phyloP scores from a whole-genome alignment of 1,140 invertebrate genomes.

The Condylostylus longicornis region DNA sequence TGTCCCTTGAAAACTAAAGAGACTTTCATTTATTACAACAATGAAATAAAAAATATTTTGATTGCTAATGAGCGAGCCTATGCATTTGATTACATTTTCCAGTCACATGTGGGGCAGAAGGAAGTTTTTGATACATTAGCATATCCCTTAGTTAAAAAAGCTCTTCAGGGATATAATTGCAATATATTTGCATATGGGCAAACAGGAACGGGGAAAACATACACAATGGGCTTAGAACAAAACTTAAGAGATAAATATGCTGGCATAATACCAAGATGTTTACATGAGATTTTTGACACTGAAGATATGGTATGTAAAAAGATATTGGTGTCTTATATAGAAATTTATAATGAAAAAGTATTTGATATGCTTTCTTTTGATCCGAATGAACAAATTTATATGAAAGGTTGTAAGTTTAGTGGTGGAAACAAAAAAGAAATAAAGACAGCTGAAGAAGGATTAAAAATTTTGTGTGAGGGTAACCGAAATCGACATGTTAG shows the following conservation, averaged over 20 bases:
- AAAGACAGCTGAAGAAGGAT: constrained; percentile 69
- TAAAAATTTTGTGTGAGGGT: constrained; percentile 61
- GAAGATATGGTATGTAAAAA: constrained; percentile 2
- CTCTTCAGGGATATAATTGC: constrained; percentile 50
- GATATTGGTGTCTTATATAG: constrained; percentile 48
- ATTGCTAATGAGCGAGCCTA: constrained; percentile 28
- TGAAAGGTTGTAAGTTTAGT: constrained; percentile 45
- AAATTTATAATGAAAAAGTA: constrained; percentile 73
- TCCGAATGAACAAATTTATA: constrained; percentile 38
- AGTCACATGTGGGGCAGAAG: constrained; percentile 35
- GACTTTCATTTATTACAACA: not conserved
- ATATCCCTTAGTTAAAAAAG: constrained; percentile 56
- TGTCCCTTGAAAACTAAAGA: constrained; percentile 5
- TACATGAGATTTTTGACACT: constrained; percentile 10
- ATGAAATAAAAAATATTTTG: constrained; percentile 6
- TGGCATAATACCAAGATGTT: constrained; percentile 12
- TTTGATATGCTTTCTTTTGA: constrained; percentile 54
- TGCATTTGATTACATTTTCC: constrained; percentile 48
- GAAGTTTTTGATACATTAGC: constrained; percentile 61
- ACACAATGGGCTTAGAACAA: constrained; percentile 59
- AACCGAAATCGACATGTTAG: constrained; percentile 65
- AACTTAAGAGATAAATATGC: constrained; percentile 7
- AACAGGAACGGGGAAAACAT: constrained; percentile 65
- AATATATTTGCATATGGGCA: constrained; percentile 68
- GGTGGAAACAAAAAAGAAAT: constrained; percentile 60